Evolutionary conservation across 2,888 invertebrate genomes (phyloP).

Genomic region (Masnerella sp.): DNA sequence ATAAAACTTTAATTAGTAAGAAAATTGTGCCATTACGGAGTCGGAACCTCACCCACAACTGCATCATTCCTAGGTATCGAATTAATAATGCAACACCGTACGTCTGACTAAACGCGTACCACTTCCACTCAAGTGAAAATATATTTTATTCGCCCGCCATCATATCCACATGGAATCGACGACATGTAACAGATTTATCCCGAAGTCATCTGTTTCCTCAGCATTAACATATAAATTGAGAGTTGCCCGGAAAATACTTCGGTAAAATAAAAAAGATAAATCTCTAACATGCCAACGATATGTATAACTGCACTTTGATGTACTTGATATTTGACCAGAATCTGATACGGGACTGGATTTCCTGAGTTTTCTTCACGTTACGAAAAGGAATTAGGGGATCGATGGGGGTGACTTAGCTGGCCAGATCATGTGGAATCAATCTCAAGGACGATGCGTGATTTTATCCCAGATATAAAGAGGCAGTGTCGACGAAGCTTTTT

Average conservation of each 20-base stretch:
- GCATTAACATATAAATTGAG: background rate
- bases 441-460: constrained; percentile 47
- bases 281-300: constrained; percentile 25
- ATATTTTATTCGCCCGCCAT: background rate
- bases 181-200: background rate
- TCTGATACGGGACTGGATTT: constrained; percentile 26
- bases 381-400: constrained; percentile 47
- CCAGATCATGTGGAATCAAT: constrained; percentile 64
- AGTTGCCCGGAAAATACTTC: too few species aligned
- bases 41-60: too few species aligned
- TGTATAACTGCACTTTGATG: constrained; percentile 16
- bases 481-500: constrained; percentile 49
- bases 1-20: too few species aligned
- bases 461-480: constrained; percentile 46
- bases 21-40: too few species aligned
- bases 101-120: constrained; percentile 5
- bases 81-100: background rate
- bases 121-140: background rate
- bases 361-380: constrained; percentile 24
- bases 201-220: background rate
- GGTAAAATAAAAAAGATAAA: constrained; percentile 19
- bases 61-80: too few species aligned
- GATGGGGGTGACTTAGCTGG: constrained; percentile 56
- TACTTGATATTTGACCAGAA: constrained; percentile 35
- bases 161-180: background rate